Evolutionary conservation across 2,113 vertebrate genomes (phyloP), one percentile per base, ranked within the genome.

Genomic region (Uria aalge): DNA sequence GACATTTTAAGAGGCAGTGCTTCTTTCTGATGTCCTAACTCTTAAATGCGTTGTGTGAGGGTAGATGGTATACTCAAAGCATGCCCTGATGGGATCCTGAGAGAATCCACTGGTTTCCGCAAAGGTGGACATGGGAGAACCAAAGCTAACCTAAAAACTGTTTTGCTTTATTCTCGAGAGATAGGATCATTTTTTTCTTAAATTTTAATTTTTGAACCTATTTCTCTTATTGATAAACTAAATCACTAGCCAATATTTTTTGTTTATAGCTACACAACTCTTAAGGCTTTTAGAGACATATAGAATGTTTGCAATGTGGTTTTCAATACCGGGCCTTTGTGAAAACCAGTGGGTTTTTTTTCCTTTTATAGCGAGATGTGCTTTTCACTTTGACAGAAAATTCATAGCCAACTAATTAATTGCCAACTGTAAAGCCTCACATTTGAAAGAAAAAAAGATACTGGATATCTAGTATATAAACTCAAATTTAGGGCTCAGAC

Each of bases 31-130:
- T 22, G n/a, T 4, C 19, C 8, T 15, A 1, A 18, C 9, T 50
- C 56, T 15, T 9, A 27, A 10, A 16, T 4, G 15, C 20, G 8
- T 14, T 34, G 11, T 14, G 34, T 29, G 7, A 18, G 11, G 29
- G 14, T 34, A 27, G 78, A 5, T 32, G 16, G 5, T 43, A 1
- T 15, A 2, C 34, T 36, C 21, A 5, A 7, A 62, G 38, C 4
- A 0, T 8, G 9, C 11, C 30, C 40, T 0, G 0, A 0, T 11
- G 12, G 32, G 5, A 34, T 59, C 38, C 3, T 8, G 34, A 9
- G 26, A 7, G 15, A 26, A 38, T 59, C 22, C 29, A 4, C 20
- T 72, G 40, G 2, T 55, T 89, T 66, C 45, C 13, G 18, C 43
- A 34, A 15, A 72, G 3, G 5, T 48, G n/a, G 53, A 47, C 24